These are phyloP conservation scores for Cheilosia urbana DNA, from an alignment of 2,888 invertebrate species.

Conservation along the genomic window DNA sequence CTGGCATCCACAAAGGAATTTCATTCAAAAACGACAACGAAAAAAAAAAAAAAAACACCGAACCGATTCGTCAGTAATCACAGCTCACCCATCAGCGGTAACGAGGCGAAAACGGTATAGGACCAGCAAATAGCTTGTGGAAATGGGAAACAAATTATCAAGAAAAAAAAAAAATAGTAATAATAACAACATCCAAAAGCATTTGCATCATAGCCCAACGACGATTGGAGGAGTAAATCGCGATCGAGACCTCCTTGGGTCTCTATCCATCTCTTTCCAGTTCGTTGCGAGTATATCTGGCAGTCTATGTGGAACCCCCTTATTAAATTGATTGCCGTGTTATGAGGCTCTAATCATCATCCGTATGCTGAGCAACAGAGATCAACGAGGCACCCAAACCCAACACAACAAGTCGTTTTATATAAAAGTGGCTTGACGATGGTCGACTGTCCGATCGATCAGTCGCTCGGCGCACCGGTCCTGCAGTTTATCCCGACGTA, in stretches of 20 bases:
- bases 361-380: slow-evolving; percentile 62
- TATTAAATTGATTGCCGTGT: slow-evolving; percentile 80
- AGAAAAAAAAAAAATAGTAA: slow-evolving; percentile 23
- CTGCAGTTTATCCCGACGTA: slow-evolving; percentile 70
- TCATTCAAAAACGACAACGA: slow-evolving; percentile 19
- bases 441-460: slow-evolving; percentile 69
- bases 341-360: slow-evolving; percentile 79
- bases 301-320: slow-evolving; percentile 75
- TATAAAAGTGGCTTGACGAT: slow-evolving; percentile 72
- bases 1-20: slow-evolving; percentile 69
- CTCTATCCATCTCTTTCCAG: slow-evolving; percentile 20
- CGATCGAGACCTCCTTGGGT: slow-evolving; percentile 63
- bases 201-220: slow-evolving; percentile 65
- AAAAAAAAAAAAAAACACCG: slow-evolving; percentile 9
- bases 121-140: slow-evolving; percentile 60
- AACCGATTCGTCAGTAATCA: slow-evolving; percentile 73
- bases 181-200: slow-evolving; percentile 58
- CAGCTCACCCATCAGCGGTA: slow-evolving; percentile 71
- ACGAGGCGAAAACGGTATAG: slow-evolving; percentile 75
- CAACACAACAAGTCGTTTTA: slow-evolving; percentile 72
- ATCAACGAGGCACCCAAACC: slow-evolving; percentile 66
- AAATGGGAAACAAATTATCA: slow-evolving; percentile 10
- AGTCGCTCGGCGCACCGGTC: slow-evolving; percentile 53
- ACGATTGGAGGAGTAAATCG: slow-evolving; percentile 47
- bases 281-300: neutral